A percentile compares a stretch with the other conserved stretches of the same genome.
These are phyloP conservation scores for Physeter macrocephalus DNA, from an alignment of 2,113 vertebrate species.

Conservation along the genomic window DNA sequence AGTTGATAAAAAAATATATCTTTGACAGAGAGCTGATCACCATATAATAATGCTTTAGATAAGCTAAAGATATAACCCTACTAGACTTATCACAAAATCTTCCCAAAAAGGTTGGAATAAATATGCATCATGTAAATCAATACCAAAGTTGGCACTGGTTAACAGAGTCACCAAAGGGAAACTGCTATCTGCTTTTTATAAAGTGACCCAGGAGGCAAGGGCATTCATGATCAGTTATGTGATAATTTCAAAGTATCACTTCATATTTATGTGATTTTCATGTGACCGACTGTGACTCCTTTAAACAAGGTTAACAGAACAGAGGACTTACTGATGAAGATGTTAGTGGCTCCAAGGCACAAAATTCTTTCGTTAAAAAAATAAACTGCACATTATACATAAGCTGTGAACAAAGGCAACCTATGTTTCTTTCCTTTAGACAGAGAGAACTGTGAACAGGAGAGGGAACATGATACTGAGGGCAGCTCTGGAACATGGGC, in stretches of 20 bases:
- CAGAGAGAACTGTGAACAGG: neutral
- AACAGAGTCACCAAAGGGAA: neutral
- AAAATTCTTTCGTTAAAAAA: constrained; percentile 11
- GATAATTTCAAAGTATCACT: neutral
- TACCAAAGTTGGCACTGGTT: neutral
- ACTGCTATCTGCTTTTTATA: neutral
- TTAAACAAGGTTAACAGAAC: neutral
- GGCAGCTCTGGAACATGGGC: neutral
- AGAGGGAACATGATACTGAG: neutral
- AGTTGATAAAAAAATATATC: neutral
- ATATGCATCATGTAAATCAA: neutral
- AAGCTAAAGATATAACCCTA: neutral
- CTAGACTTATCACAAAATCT: neutral
- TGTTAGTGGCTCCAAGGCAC: neutral
- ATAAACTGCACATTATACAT: neutral
- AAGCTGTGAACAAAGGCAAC: neutral
- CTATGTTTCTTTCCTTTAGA: neutral
- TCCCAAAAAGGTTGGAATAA: neutral
- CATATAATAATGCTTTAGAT: neutral
- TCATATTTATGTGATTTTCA: neutral
- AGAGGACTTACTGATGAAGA: neutral
- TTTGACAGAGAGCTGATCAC: neutral
- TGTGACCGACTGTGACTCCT: neutral
- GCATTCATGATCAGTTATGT: neutral
- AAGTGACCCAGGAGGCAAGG: neutral